A percentile compares a stretch with the other conserved stretches of the same genome.
phyloP scores from a whole-genome alignment of 2,797 vertebrate species.

The Podarcis lilfordi region DNA sequence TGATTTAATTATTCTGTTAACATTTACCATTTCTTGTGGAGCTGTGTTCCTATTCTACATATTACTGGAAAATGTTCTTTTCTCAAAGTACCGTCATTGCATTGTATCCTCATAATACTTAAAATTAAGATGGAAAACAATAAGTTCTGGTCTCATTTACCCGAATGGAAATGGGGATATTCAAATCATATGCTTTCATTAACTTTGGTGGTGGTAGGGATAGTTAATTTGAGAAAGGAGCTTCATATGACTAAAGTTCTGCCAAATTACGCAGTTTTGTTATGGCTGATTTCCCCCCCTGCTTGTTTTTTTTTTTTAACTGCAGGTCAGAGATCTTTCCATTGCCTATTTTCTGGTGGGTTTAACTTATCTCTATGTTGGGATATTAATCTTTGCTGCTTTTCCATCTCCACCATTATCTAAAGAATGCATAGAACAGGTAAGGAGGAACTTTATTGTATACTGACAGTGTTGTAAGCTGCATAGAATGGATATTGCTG shows the following conservation, averaged over 20 bases:
- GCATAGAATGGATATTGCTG: constrained; percentile 1
- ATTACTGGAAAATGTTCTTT: background rate
- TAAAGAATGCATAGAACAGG: constrained; percentile 96
- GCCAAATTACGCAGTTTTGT: background rate
- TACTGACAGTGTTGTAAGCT: background rate
- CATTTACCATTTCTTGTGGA: background rate
- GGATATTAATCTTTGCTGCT: constrained; percentile 90
- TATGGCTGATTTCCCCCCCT: background rate
- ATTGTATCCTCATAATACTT: background rate
- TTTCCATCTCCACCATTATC: constrained; percentile 92
- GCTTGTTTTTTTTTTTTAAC: constrained; percentile 48
- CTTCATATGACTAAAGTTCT: background rate
- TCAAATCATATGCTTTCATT: background rate
- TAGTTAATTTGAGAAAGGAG: background rate
- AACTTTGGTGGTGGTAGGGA: background rate
- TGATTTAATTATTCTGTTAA: background rate
- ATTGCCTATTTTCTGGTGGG: constrained; percentile 94
- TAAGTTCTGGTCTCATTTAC: background rate
- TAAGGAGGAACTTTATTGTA: constrained; percentile 69
- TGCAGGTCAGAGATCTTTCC: constrained; percentile 93
- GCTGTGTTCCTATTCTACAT: background rate
- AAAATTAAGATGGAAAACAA: background rate
- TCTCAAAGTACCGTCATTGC: background rate
- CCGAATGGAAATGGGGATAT: background rate
- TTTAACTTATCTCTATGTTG: constrained; percentile 93